Evolutionary conservation across 2,113 vertebrate species (phyloP), one percentile per base, ranked within the genome.

Genomic region (Struthidea cinerea): DNA sequence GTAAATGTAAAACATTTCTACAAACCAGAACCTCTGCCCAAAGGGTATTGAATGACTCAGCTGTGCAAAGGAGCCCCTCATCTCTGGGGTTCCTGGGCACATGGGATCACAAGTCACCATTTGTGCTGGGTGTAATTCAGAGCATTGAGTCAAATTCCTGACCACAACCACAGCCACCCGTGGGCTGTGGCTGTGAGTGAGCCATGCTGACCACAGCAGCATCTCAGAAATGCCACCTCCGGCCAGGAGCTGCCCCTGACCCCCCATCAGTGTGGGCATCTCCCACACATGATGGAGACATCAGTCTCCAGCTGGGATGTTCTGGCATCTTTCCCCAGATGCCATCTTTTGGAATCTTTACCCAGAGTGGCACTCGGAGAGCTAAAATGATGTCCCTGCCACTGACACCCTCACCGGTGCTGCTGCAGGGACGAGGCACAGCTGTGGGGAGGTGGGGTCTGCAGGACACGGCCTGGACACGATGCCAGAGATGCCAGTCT

Each of bases 241-340:
- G 0, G 33, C 47, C 24, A 16, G 55, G 6, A 71, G 17, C 42
- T 60, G 3, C 46, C 30, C 7, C 10, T 15, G 39, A 13, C 3
- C 10, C 21, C 28, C 32, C 22, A 33, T 1, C 60, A 28, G 3
- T 0, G 26, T 41, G n/a, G 42, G 47, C 63, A 87, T 57, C 80
- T 90, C 59, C 41, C 18, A n/a, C n/a, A n/a, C n/a, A n/a, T n/a
- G n/a, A n/a, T n/a, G n/a, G n/a, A n/a, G n/a, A n/a, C 41, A 19
- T 7, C 0, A 0, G 4, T 12, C 19, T 84, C 53, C 44, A 77
- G 50, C 9, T 5, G 4, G 26, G 15, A 71, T 0, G 2, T n/a
- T 39, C 56, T 41, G 33, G 61, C 27, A 55, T 24, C 61, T 19
- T 35, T 69, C n/a, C 67, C 20, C 19, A 57, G 42, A 26, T 26